Base-by-base conservation (phyloP, 2,113 vertebrate genomes). In the Phodopus roborovskii region DNA sequence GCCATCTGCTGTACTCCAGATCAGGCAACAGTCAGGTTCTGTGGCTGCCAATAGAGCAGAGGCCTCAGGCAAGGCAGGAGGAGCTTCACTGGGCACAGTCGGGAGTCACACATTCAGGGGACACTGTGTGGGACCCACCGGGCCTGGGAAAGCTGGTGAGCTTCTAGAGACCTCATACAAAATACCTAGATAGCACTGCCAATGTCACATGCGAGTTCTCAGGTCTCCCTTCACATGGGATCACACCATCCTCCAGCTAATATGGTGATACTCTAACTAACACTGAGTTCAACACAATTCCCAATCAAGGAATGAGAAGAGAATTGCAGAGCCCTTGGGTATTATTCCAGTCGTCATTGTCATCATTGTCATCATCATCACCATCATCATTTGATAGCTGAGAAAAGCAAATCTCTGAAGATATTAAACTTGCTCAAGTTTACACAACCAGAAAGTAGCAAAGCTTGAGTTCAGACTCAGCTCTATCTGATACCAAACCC, bases 1-100 rank as follows among this genome's bases (percentile, higher is more conserved):
- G 42, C 96, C 97, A 96, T 97, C 95, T 97, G 96, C 93, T 82
- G 20, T 6, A 22, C 36, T 71, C 66, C 66, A 15, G 78, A 88
- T 39, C 82, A 68, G 95, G 93, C 17, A 0, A 62, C 89, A 0
- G 73, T 50, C 82, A 78, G 66, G 64, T 12, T 90, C 81, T n/a
- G 4, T 0, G 10, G 9, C 10, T 13, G 13, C n/a, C 66, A 96
- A 48, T 75, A 89, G 48, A 88, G 66, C 68, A 53, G 68, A 16
- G 33, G 26, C 36, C 6, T 0, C 16, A 4, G 79, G 88, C 92
- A 19, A 62, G 36, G 45, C 64, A 68, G 33, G 64, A 50, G 45
- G 64, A 53, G 53, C 24, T n/a, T 87, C n/a, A 7, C 20, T 50
- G 68, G n/a, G 68, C 13, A 33, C 3, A 5, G 28, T 30, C 36